Conservation (phyloP, 2,113 vertebrate genomes). For the Chloebia gouldiae region DNA sequence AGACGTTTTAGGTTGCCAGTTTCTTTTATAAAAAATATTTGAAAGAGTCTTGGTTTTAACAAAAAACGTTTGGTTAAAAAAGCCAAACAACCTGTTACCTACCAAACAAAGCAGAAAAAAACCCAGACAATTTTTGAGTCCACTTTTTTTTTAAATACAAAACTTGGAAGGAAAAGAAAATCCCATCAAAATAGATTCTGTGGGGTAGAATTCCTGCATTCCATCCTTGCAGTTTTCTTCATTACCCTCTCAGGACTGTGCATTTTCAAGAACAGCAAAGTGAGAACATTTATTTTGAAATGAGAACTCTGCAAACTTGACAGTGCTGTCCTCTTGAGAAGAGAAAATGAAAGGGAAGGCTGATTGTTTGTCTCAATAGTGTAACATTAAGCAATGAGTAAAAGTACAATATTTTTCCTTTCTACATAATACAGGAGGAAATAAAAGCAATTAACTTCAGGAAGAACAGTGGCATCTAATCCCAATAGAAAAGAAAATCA, state of each 20-base stretch:
- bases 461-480: background rate
- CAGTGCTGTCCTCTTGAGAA: background rate
- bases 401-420: background rate
- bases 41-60: background rate
- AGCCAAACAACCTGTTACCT: background rate
- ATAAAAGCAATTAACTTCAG: background rate
- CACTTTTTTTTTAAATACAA: background rate
- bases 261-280: background rate
- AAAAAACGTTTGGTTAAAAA: background rate
- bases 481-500: background rate
- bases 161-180: background rate
- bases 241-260: background rate
- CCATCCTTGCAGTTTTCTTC: background rate
- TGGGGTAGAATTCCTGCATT: background rate
- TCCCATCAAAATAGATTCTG: background rate
- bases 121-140: background rate
- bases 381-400: background rate
- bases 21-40: background rate
- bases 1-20: background rate
- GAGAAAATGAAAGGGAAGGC: background rate
- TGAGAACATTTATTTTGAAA: background rate
- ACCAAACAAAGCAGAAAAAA: background rate
- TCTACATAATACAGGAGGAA: background rate
- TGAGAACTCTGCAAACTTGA: background rate
- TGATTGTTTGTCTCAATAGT: background rate